Evolutionary conservation across 2,797 vertebrate species (phyloP), one percentile per base, ranked within the genome.

Genomic region (Coccyzus lansbergi): DNA sequence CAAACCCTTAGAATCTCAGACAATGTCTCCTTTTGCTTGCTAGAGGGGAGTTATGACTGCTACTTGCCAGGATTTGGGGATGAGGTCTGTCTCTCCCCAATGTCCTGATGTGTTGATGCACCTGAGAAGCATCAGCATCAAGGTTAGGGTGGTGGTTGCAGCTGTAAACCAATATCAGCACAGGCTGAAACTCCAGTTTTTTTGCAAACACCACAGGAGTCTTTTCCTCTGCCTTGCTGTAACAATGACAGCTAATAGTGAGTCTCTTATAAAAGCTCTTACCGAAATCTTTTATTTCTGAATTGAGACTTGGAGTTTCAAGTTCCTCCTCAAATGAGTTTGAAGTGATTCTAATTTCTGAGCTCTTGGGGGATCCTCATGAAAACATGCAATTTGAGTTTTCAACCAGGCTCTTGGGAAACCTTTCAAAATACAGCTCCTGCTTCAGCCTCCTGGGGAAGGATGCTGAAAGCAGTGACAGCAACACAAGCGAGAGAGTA

Each of bases 121-220:
- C 11, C 28, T 56, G 36, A 40, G 31, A 12, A 74, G 25, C 28
- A 24, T 40, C 24, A 60, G 24, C 60, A 52, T 71, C 36, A 46
- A 68, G 31, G 40, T 25, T 7, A 44, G 33, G 22, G 26, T 68
- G 10, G 20, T 17, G 28, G 7, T 38, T 83, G 62, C 44, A 77
- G 28, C 28, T 11, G 1, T 36, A 48, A 18, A 16, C 14, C 31
- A 29, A 0, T 24, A 28, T 58, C 5, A 4, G 51, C 53, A 42
- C 51, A 75, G 38, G 12, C 40, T 65, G 21, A 33, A 74, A 52
- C 7, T 90, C 44, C n/a, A 20, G 11, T 49, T 88, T 51, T 51
- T n/a, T 59, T 48, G 26, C n/a, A 44, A 4, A 13, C 7, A 17
- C 18, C 48, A 10, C 14, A 14, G n/a, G n/a, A 58, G 7, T 46